These are phyloP conservation scores for Zosterops lateralis DNA, from an alignment of 2,113 vertebrate species.

Conservation along the genomic window DNA sequence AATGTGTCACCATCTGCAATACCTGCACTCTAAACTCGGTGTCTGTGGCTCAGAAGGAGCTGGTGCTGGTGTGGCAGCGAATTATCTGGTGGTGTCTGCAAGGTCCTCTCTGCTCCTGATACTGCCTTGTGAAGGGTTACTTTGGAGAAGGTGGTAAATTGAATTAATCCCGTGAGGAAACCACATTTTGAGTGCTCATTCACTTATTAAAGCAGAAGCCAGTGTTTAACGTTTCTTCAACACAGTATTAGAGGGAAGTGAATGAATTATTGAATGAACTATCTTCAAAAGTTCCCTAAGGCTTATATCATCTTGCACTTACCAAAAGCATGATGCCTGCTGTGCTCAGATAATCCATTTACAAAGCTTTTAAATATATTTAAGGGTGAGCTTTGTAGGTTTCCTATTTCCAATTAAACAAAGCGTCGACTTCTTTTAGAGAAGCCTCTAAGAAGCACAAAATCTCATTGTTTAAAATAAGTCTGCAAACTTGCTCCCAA, in stretches of 20 bases:
- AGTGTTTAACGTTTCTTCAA: slow-evolving; percentile 39
- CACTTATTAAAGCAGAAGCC: slow-evolving; percentile 37
- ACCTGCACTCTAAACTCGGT: not conserved
- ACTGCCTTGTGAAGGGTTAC: not conserved
- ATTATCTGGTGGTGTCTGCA: not conserved
- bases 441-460: not conserved
- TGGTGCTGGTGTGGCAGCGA: not conserved
- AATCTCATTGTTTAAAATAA: slow-evolving; percentile 20
- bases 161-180: slow-evolving; percentile 34
- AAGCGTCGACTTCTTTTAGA: not conserved
- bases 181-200: slow-evolving; percentile 37
- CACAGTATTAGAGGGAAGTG: slow-evolving; percentile 40
- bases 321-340: slow-evolving; percentile 36
- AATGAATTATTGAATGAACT: slow-evolving; percentile 68
- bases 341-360: slow-evolving; percentile 51
- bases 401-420: not conserved
- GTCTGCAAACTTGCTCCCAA: not conserved
- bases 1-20: not conserved
- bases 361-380: slow-evolving; percentile 56
- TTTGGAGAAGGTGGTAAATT: not conserved
- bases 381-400: slow-evolving; percentile 1
- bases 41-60: not conserved
- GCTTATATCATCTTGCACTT: slow-evolving; percentile 55
- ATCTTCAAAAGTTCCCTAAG: slow-evolving; percentile 62
- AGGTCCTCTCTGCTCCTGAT: not conserved